These are phyloP conservation scores for Drosophila eohydei DNA, from an alignment of 2,888 invertebrate species.

Conservation along the genomic window DNA sequence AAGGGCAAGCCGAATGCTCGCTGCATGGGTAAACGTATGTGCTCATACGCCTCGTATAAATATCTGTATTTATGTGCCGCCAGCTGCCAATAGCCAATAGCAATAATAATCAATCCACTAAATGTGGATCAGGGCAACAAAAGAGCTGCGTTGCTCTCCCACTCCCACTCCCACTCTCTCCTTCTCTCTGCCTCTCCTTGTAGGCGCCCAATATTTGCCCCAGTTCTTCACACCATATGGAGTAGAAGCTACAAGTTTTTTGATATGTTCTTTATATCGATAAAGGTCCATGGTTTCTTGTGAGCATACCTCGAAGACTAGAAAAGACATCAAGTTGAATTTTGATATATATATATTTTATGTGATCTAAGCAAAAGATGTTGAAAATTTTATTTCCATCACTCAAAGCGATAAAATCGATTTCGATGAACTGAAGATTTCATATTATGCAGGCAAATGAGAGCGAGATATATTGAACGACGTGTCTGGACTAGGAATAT, in stretches of 20 bases:
- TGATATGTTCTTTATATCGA: background rate
- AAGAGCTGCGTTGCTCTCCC: slow-evolving; percentile 5
- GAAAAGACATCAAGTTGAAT: background rate
- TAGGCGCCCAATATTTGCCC: slow-evolving; percentile 57
- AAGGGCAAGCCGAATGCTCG: slow-evolving; percentile 26
- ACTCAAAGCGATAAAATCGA: background rate
- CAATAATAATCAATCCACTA: slow-evolving; percentile 51
- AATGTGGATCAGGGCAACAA: slow-evolving; percentile 11
- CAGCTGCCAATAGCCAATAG: slow-evolving; percentile 48
- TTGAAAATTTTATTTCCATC: background rate
- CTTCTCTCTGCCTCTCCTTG: slow-evolving; percentile 10
- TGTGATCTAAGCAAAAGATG: background rate
- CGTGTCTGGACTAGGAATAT: background rate
- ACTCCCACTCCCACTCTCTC: slow-evolving; percentile 8
- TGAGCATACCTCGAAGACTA: background rate
- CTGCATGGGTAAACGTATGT: slow-evolving; percentile 7
- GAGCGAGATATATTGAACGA: background rate
- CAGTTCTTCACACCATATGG: slow-evolving; percentile 24
- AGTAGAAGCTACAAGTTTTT: background rate
- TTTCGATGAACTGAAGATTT: background rate
- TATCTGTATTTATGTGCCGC: slow-evolving; percentile 16
- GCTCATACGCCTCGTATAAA: slow-evolving; percentile 5
- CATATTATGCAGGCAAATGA: background rate
- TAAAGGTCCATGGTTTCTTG: background rate
- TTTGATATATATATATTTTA: slow-evolving; percentile 1